phyloP scores from a whole-genome alignment of 2,797 vertebrate species.

The Pangasius macronema region DNA sequence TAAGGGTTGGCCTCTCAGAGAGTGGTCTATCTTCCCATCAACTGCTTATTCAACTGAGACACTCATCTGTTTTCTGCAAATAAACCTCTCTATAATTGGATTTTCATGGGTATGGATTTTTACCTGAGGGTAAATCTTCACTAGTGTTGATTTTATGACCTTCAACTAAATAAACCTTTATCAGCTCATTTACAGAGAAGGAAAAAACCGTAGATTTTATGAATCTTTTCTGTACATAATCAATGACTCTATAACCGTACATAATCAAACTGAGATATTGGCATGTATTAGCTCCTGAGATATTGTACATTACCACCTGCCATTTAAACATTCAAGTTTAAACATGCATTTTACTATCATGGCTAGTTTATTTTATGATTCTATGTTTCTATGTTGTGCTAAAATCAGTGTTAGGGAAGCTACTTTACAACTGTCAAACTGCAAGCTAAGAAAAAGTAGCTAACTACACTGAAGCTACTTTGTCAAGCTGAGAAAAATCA shows the following conservation, averaged over 20 bases:
- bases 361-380: neutral
- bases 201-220: too few species aligned
- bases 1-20: conserved; percentile 4
- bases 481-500: neutral
- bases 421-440: neutral
- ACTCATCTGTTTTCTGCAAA: conserved; percentile 45
- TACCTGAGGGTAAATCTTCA: conserved; percentile 11
- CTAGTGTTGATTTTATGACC: conserved; percentile 9
- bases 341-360: neutral
- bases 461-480: neutral
- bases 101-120: conserved; percentile 36
- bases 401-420: neutral
- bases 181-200: neutral
- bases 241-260: too few species aligned
- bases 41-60: conserved; percentile 30
- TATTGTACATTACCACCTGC: neutral
- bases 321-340: neutral
- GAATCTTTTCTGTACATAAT: too few species aligned
- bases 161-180: conserved; percentile 18
- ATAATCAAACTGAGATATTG: too few species aligned
- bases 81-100: conserved; percentile 40
- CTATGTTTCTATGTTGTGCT: neutral
- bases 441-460: neutral
- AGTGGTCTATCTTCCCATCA: conserved; percentile 19
- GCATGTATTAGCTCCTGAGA: neutral